A percentile compares a stretch with the other conserved stretches of the same genome.
Conservation (phyloP, 2,113 vertebrate genomes). For the Anoplopoma fimbria region DNA sequence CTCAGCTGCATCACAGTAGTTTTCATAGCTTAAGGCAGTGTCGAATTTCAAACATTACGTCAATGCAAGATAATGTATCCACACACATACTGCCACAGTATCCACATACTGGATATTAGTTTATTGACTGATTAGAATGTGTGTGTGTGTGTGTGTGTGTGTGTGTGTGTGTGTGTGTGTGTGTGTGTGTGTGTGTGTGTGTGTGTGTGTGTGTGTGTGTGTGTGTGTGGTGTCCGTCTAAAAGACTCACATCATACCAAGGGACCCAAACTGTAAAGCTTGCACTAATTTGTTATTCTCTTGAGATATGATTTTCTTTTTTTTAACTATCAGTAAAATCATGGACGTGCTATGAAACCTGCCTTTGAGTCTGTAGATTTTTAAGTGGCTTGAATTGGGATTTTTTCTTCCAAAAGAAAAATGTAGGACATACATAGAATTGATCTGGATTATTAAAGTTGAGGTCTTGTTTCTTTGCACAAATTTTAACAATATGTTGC, state of each 20-base stretch:
- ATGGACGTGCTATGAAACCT: neutral
- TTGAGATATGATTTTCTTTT: too few relatives aligned
- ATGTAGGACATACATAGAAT: neutral
- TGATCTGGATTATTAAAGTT: neutral
- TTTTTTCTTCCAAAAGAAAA: neutral
- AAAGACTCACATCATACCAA: neutral
- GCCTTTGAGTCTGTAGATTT: neutral
- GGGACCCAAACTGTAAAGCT: neutral
- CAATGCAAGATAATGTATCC: conserved; percentile 13
- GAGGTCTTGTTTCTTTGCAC: neutral
- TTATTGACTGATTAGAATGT: neutral
- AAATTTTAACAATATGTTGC: neutral
- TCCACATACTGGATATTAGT: neutral
- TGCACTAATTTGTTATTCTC: neutral
- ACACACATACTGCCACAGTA: neutral
- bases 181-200: conserved; percentile 1
- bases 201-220: conserved; percentile 5
- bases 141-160: conserved; percentile 4
- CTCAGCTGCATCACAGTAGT: conserved; percentile 23
- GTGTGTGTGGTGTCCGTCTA: neutral
- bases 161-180: conserved; percentile 5
- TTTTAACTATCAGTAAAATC: neutral
- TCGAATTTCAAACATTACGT: conserved; percentile 24
- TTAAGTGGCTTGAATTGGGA: neutral
- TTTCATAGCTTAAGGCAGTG: conserved; percentile 34